Evolutionary conservation across 2,888 invertebrate genomes (phyloP), one percentile per base, ranked within the genome.

Genomic region (Chesias legatella): DNA sequence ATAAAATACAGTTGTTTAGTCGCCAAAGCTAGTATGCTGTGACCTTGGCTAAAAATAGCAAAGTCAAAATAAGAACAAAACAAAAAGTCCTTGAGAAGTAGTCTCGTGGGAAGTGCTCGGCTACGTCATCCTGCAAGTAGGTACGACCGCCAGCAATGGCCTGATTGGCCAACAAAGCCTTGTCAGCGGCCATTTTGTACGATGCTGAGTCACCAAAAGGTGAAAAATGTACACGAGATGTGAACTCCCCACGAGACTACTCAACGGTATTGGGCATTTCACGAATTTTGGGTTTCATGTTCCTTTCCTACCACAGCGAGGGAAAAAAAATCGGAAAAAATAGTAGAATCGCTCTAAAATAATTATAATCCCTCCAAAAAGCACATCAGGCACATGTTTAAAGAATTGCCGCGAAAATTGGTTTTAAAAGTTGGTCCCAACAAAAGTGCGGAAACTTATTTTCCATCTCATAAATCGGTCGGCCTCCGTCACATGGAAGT

Each of bases 101-200:
- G 86, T 84, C 88, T 88, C 86, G 83, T 78, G 76, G 70, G 85
- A 78, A 84, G 86, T 84, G 70, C 75, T 20, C 21, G 60, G 53
- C 63, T 77, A 85, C 88, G 88, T 88, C 86, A 86, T 66, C 60
- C 63, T 17, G 63, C 69, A 64, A 67, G 69, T 83, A 82, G 73
- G 76, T 79, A 73, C 75, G 58, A 67, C 64, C 60, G 70, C 70
- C 60, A 73, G 70, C 67, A 61, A 61, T 64, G 60, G 63, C 63
- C 72, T 59, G 78, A 85, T 86, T 86, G 86, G 85, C 72, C 76
- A 74, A 78, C 71, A 79, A 78, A 83, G 79, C 84, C 85, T 86
- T 76, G 78, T 71, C 75, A 85, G 90, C 90, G 88, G 91, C 91
- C 91, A 91, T 91, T 89, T 92, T 91, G 90, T 79, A 67, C 75